Evolutionary conservation across 1,140 invertebrate genomes (phyloP), one percentile per base, ranked within the genome.

Genomic region (Drosophila takahashii): DNA sequence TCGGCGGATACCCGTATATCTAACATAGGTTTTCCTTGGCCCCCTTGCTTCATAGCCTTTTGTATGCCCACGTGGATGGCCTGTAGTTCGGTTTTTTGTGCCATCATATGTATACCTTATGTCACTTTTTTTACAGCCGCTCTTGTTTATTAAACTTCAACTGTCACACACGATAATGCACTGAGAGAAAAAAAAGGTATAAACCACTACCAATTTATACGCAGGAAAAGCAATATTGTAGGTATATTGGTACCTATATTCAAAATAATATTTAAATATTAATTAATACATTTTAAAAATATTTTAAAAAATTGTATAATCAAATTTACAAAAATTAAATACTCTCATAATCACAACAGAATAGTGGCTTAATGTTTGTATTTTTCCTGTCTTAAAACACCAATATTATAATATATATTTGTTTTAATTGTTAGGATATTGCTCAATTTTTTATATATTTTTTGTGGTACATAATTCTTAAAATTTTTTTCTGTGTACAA

Each of bases 101-200:
- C 4, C 45, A 26, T 34, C 36, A 65, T 15, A 32, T 32, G 29
- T 9, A 9, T 10, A 26, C 45, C 29, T 50, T 34, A 47, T 58
- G 42, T 73, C 61, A 41, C 53, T 60, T 50, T 78, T 78, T 77
- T 86, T 78, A 80, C 81, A 61, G 48, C 36, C 44, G 37, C 29
- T 58, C 16, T 57, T 61, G 53, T 84, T 84, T 85, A 58, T 72
- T 76, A 62, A 76, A 69, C 60, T 84, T 78, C 57, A 76, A 62
- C 60, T 72, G 80, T 76, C 56, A 52, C 39, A 72, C 32, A 72
- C 56, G 42, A 36, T 50, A 27, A 9, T 34, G 36, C 37, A 69
- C 36, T 39, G 7, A 9, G 26, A 6, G n/a, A 18, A 11, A 44
- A 16, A 8, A 8, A 7, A n/a, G n/a, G n/a, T n/a, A n/a, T n/a